These are phyloP conservation scores for Toxotes lorentzi DNA, from an alignment of 2,797 vertebrate genomes.

Conservation along the genomic window DNA sequence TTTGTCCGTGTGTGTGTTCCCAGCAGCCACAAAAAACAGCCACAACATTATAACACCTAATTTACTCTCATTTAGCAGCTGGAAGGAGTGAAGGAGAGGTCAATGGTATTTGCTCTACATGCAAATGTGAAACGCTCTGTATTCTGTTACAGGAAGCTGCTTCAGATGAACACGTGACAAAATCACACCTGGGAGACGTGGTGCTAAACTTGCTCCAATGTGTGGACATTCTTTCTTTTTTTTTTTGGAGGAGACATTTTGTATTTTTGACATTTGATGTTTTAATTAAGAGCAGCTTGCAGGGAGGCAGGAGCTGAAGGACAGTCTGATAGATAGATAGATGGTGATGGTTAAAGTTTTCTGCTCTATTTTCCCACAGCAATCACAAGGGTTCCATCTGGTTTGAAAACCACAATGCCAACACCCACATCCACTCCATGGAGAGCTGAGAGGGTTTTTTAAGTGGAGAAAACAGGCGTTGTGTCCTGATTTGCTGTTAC, in stretches of 20 bases:
- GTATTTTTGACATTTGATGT: conserved; percentile 27
- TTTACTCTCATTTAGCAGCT: conserved; percentile 66
- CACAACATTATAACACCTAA: conserved; percentile 71
- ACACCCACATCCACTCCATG: conserved; percentile 11
- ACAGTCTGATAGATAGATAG: not conserved
- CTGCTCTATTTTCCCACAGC: conserved; percentile 9
- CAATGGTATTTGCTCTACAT: conserved; percentile 45
- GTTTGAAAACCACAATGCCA: conserved; percentile 11
- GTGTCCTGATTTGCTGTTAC: not conserved
- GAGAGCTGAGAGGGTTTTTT: not conserved
- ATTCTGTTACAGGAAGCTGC: conserved; percentile 35
- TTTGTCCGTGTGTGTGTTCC: conserved; percentile 34
- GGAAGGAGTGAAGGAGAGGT: conserved; percentile 50
- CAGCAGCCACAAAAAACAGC: conserved; percentile 64
- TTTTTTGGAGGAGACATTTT: not conserved
- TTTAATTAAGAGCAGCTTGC: conserved; percentile 27
- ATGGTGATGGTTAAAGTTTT: not conserved
- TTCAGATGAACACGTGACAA: conserved; percentile 5
- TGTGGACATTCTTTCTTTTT: not conserved
- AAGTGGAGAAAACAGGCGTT: not conserved
- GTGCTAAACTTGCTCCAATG: not conserved
- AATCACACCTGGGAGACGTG: not conserved
- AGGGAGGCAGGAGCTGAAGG: conserved; percentile 18
- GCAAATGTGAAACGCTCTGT: conserved; percentile 44
- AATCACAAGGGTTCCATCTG: conserved; percentile 32